Base-by-base conservation (phyloP, 2,797 vertebrate genomes). In the Poeciliopsis infans region DNA sequence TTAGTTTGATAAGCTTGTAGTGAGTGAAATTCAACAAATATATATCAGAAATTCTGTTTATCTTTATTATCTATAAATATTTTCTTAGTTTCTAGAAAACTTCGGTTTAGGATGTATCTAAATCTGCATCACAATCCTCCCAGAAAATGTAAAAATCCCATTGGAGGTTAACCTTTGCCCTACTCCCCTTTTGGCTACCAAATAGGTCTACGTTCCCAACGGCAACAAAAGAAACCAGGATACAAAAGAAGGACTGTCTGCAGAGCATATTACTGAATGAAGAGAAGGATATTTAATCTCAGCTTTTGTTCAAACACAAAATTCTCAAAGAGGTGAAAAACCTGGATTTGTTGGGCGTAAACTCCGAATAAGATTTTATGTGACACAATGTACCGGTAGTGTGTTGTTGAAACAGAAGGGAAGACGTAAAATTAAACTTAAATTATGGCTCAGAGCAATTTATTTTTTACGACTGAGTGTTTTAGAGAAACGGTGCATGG, bases 271-370 rank as follows among this genome's bases (percentile, higher is more conserved):
- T 7, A 28, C n/a, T 70, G 68, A 70, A 70, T 28, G 45, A 70
- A 45, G 25, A 70, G 68, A 45, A 46, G 68, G 68, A 46, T 46
- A 70, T 70, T 70, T 70, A 70, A 46, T 70, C 68, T 45, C 68
- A 70, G 25, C 68, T 70, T 70, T 70, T 70, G 68, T 70, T 45
- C 12, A 3, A 46, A 70, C 12, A 70, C 25, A 45, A 45, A 69
- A 69, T 20, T 39, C 36, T 23, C 33, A 69, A 41, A 41, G 66
- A 69, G 2, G 4, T 6, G 23, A n/a, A 69, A 69, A n/a, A 69
- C 39, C 41, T 43, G 39, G 12, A 69, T 45, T 69, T 43, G 68
- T 45, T 69, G 10, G 12, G 43, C 2, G 2, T 20, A 25, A 25
- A 53, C 49, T 53, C 49, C 7, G 23, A 25, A 3, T 33, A 4